These are phyloP conservation scores for Neoitamus cyanurus DNA, from an alignment of 2,888 invertebrate species.

Conservation along the genomic window DNA sequence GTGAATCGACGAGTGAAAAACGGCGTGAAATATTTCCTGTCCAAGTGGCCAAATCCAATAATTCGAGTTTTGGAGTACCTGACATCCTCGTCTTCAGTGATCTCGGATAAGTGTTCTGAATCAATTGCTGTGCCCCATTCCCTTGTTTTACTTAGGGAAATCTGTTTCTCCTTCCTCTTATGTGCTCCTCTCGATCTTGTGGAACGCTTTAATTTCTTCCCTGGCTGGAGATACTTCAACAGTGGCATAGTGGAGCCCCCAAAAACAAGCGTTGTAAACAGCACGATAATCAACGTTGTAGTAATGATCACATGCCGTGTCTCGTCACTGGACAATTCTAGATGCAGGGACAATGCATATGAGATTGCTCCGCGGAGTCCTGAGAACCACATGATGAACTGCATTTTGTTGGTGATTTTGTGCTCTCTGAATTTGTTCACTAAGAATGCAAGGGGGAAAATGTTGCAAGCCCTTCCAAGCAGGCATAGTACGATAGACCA, in stretches of 20 bases:
- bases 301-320: constrained; percentile 97
- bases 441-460: constrained; percentile 92
- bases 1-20: constrained; percentile 97
- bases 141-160: constrained; percentile 95
- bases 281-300: constrained; percentile 96
- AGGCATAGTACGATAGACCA: constrained; percentile 95
- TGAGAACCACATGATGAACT: constrained; percentile 99
- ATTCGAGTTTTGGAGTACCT: constrained; percentile 80
- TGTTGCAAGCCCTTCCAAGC: constrained; percentile 94
- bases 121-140: constrained; percentile 97
- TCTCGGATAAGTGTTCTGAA: constrained; percentile 91
- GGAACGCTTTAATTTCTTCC: constrained; percentile 60
- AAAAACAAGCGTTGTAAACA: constrained; percentile 94
- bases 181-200: constrained; percentile 59
- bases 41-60: constrained; percentile 90
- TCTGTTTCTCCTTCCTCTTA: constrained; percentile 79
- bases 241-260: constrained; percentile 99
- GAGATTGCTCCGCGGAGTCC: constrained; percentile 97
- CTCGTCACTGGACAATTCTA: constrained; percentile 89
- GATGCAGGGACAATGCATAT: constrained; percentile 95
- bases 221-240: constrained; percentile 84
- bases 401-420: constrained; percentile 97
- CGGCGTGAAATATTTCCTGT: constrained; percentile 93
- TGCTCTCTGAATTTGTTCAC: constrained; percentile 97
- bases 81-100: constrained; percentile 93